Base-by-base conservation (phyloP, 2,888 invertebrate genomes). In the Scaptodrosophila latifasciaeformis region DNA sequence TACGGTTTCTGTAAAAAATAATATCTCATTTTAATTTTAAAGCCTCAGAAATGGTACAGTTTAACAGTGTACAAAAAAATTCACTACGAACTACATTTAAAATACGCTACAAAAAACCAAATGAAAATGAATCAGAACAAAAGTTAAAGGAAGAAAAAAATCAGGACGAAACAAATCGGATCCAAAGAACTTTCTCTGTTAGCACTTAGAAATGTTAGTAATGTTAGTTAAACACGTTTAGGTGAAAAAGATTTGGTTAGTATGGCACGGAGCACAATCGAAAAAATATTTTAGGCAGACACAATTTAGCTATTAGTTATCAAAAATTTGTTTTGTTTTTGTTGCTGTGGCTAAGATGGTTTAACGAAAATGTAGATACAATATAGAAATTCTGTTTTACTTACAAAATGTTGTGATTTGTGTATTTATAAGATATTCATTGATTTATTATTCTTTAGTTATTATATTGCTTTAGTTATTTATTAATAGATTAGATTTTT, bases 351-450 rank as follows among this genome's bases (percentile, higher is more conserved):
- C 47, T 57, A 54, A 35, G 19, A 54, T 72, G 57, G 44, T 54
- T 58, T 18, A 70, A 74, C 47, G 59, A 65, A 67, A 67, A 71
- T 72, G 47, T 27, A 63, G n/a, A 34, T 13, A 34, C 15, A 15
- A 13, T 34, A 34, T 13, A n/a, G 6, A 34, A 17, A 7, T 37
- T 49, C 19, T 47, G 55, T 42, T 71, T 78, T 80, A 78, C 78
- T 78, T 70, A 77, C 75, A 77, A 76, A 71, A 75, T 67, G 65
- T 57, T 70, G 65, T 60, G 59, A 62, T 72, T 61, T 70, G 37
- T 67, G 53, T 7, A 55, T 60, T 17, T 17, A 44, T 15, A 10
- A 4, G 10, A 13, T 18, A 29, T 51, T 40, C 12, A 21, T 44
- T 51, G n/a, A n/a, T n/a, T n/a, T n/a, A n/a, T n/a, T n/a, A n/a